These are phyloP conservation scores for Hycleus phaleratus DNA, from an alignment of 1,140 invertebrate species.

Conservation along the genomic window DNA sequence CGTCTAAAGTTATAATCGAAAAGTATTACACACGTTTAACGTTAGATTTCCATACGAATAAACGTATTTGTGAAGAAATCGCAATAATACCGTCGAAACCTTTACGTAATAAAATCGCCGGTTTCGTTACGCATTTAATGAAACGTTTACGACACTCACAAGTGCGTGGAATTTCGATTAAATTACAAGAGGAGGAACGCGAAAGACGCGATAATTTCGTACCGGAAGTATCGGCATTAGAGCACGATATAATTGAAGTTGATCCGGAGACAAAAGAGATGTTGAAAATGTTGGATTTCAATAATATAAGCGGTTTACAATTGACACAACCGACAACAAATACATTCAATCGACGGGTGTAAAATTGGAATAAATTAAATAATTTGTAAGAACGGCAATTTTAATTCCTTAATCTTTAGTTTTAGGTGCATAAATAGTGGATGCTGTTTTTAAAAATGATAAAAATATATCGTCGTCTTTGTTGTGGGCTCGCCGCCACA, in stretches of 20 bases:
- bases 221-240: conserved; percentile 92
- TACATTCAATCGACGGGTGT: conserved; percentile 49
- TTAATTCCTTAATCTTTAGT: too few relatives aligned
- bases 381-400: too few relatives aligned
- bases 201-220: conserved; percentile 99
- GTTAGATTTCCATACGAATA: conserved; percentile 98
- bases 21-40: conserved; percentile 98
- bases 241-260: conserved; percentile 85
- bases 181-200: conserved; percentile 97
- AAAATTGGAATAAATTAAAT: too few relatives aligned
- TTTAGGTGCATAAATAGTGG: too few relatives aligned
- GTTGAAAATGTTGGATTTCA: conserved; percentile 93
- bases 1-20: conserved; percentile 97
- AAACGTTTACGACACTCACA: conserved; percentile 92
- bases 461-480: too few relatives aligned
- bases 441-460: too few relatives aligned
- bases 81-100: conserved; percentile 98
- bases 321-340: conserved; percentile 67
- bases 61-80: conserved; percentile 98
- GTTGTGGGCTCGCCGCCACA: too few relatives aligned
- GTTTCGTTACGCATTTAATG: conserved; percentile 99
- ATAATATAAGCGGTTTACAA: conserved; percentile 82
- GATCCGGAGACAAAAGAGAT: conserved; percentile 97
- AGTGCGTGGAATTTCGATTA: conserved; percentile 97
- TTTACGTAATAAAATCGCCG: conserved; percentile 97